Percentiles rank a stretch among this genome's conserved stretches.
Conservation (phyloP, 2,113 vertebrate genomes). For the Athene noctua region DNA sequence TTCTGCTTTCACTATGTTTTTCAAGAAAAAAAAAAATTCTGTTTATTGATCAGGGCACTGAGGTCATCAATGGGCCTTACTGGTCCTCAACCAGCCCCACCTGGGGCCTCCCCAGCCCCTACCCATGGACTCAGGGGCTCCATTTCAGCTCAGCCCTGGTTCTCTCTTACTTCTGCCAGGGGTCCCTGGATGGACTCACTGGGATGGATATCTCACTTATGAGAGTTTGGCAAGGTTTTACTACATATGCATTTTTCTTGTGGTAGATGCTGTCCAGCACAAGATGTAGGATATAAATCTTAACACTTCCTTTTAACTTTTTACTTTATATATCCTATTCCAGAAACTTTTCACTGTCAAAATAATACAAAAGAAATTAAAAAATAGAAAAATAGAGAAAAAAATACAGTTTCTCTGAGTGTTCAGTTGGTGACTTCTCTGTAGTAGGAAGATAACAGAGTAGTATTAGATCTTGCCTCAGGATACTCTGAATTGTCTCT, state of each 20-base stretch:
- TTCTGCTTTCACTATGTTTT: background rate
- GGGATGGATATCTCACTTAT: background rate
- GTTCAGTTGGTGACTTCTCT: background rate
- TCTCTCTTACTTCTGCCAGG: background rate
- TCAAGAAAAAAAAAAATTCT: background rate
- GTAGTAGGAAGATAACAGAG: background rate
- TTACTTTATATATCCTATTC: background rate
- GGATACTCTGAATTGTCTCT: background rate
- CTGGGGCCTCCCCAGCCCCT: rapidly evolving
- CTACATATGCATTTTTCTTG: background rate
- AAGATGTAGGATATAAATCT: background rate
- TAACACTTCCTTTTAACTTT: background rate
- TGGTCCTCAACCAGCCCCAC: background rate
- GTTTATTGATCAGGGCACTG: background rate
- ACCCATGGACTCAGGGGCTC: background rate
- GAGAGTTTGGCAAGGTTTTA: background rate
- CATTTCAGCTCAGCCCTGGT: background rate
- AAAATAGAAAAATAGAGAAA: rapidly evolving
- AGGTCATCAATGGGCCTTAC: background rate
- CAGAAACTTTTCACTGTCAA: background rate
- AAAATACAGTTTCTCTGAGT: background rate
- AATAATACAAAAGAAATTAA: background rate
- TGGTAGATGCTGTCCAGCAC: background rate
- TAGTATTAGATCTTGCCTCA: background rate
- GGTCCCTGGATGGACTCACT: background rate